Conservation (phyloP, 2,797 vertebrate species). For the Malacoctenus gilli region DNA sequence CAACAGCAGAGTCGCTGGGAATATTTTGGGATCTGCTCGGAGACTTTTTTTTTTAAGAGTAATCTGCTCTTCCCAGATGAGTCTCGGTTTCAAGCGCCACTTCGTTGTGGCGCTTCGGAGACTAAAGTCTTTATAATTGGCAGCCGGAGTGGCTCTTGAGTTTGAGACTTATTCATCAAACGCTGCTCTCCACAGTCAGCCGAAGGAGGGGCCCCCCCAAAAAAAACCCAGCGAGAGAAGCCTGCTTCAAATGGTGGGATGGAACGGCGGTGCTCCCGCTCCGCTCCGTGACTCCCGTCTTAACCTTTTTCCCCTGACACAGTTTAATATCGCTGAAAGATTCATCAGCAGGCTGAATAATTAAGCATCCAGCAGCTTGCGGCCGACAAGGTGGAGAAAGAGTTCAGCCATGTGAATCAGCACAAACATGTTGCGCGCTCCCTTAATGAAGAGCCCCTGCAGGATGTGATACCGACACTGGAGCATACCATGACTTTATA, state of each 20-base stretch:
- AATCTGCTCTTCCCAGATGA: background rate
- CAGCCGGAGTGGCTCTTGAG: background rate
- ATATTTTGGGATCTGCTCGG: background rate
- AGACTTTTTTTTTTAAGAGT: background rate
- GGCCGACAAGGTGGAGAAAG: conserved; percentile 43
- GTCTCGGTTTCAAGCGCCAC: background rate
- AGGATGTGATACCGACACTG: background rate
- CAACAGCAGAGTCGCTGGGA: background rate
- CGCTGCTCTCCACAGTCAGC: background rate
- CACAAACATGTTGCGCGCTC: conserved; percentile 30
- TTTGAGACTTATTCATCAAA: background rate
- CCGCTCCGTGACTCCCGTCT: background rate
- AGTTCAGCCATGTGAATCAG: conserved; percentile 34
- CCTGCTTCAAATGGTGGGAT: background rate
- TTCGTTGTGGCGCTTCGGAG: background rate
- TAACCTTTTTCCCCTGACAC: conserved; percentile 25
- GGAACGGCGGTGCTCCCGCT: no score
- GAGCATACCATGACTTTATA: background rate
- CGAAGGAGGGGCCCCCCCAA: background rate
- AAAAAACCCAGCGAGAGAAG: background rate
- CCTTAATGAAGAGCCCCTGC: conserved; percentile 6
- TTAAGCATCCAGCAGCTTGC: conserved; percentile 51
- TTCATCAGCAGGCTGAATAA: conserved; percentile 64
- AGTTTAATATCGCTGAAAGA: conserved; percentile 59
- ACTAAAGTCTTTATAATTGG: background rate